Evolutionary conservation across 2,888 invertebrate species (phyloP), one percentile per base, ranked within the genome.

Genomic region (Linnaemya vulpina): DNA sequence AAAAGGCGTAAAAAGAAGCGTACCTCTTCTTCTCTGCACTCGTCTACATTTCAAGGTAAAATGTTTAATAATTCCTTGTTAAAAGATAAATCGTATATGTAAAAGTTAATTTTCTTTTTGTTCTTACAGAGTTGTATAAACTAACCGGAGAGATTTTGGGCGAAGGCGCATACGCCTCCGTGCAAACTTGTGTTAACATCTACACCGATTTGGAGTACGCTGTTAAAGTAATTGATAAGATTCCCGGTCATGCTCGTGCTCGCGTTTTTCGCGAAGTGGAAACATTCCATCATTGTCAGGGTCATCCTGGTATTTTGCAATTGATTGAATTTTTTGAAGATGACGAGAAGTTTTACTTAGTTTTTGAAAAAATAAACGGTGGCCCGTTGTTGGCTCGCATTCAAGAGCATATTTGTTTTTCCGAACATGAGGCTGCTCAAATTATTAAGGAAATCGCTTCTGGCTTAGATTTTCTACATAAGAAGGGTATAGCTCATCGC

Each of bases 281-380:
- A 94, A 99, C 98, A 88, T 99, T 99, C 95, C 98, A 98, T 94
- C 97, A 98, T 93, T 99, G 99, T 93, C 97, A 97, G 93, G 98
- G 98, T 89, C 98, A 99, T 94, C 97, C 97, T 86, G 98, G 99
- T 93, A 98, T 99, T 93, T 97, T 99, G 92, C 98, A 99, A 94
- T 95, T 99, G 93, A 96, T 98, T 90, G 99, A 99, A 93, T 98
- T 97, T 94, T 98, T 98, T 93, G 98, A 99, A 93, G 98, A 98
- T 94, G 97, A 98, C 90, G 97, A 97, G 93, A 96, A 96, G 94
- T 99, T 98, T 93, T 99, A 98, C 93, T 95, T 99, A 93, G 98
- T 99, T 91, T 99, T 99, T 94, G 98, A 99, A 93, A 99, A 98
- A 95, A 95, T 98, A 92, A 96, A 96, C 92, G 99, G 99, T 89